Evolutionary conservation across 1,140 invertebrate species (phyloP).

Genomic region (Bilobella aurantiaca): DNA sequence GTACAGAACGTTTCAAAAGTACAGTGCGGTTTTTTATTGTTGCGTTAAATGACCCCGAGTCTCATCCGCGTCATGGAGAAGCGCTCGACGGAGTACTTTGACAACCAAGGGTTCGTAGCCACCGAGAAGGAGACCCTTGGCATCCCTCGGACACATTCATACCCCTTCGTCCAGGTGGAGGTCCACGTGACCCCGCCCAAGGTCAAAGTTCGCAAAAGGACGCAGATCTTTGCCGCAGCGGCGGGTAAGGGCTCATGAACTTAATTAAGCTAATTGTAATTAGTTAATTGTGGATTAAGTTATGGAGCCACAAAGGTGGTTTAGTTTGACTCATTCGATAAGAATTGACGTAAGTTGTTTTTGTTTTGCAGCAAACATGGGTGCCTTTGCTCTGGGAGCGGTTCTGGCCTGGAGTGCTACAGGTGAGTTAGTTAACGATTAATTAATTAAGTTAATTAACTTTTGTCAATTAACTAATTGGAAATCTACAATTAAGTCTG

Average conservation of each 20-base stretch:
- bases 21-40: no score
- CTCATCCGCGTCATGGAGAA: neutral
- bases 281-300: neutral
- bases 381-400: slow-evolving; percentile 4
- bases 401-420: neutral
- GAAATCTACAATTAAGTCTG: no score
- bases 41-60: neutral
- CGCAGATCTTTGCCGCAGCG: slow-evolving; percentile 15
- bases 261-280: no score
- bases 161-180: neutral
- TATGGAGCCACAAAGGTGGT: neutral
- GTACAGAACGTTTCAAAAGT: neutral
- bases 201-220: slow-evolving; percentile 4
- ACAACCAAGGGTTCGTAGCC: neutral
- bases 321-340: no score
- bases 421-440: neutral
- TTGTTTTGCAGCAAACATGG: neutral
- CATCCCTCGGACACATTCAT: neutral
- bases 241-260: no score
- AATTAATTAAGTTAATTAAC: no score
- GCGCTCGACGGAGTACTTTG: neutral
- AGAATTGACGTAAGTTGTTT: neutral
- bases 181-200: neutral
- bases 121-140: neutral
- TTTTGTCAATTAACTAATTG: no score